A percentile compares a stretch with the other conserved stretches of the same genome.
Conservation (phyloP, 1,140 invertebrate species). For the Lepidostoma basale region DNA sequence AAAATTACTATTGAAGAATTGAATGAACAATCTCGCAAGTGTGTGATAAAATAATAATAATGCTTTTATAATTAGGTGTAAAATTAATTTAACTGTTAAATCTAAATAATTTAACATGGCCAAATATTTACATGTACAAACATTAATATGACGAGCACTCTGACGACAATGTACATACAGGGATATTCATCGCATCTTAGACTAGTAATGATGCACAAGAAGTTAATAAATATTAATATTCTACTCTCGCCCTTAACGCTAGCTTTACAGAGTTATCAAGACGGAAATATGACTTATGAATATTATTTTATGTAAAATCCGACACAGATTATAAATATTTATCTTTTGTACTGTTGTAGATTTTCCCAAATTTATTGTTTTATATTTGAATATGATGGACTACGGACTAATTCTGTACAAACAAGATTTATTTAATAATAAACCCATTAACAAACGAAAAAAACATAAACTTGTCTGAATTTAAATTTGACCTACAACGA, state of each 20-base stretch:
- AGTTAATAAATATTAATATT: background rate
- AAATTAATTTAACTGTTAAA: background rate
- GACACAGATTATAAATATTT: background rate
- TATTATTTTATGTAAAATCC: background rate
- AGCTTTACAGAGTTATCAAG: slow-evolving; percentile 10
- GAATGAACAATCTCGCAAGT: too few relatives aligned
- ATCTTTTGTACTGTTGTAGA: slow-evolving; percentile 4
- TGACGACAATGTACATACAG: background rate
- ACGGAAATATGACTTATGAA: slow-evolving; percentile 15
- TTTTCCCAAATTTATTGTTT: background rate
- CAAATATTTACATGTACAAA: slow-evolving; percentile 25
- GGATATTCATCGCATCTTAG: slow-evolving; percentile 1
- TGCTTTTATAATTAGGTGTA: too few relatives aligned
- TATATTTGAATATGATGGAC: too few relatives aligned
- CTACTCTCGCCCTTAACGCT: background rate
- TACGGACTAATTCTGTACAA: too few relatives aligned
- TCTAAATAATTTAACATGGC: slow-evolving; percentile 10
- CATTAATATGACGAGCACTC: slow-evolving; percentile 23
- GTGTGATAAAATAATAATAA: too few relatives aligned
- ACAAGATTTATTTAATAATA: too few relatives aligned
- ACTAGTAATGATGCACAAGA: background rate
- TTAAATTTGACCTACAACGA: too few relatives aligned
- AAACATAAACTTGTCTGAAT: too few relatives aligned
- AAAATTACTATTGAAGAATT: too few relatives aligned
- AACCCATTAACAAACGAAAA: too few relatives aligned